phyloP scores from a whole-genome alignment of 1,140 invertebrate genomes.

The Aricia agestis region DNA sequence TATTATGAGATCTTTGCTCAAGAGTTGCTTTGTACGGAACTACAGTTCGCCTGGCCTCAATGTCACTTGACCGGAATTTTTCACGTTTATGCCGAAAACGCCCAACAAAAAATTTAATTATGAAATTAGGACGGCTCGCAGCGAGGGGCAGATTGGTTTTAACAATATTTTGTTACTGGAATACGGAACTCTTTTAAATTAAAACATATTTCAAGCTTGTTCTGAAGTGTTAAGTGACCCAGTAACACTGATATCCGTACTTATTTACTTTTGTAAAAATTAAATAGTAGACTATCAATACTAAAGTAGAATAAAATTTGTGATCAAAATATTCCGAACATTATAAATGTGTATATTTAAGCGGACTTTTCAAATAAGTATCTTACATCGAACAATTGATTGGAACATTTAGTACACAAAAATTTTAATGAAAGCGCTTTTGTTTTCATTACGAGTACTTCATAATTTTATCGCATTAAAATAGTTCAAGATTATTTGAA shows the following conservation, averaged over 20 bases:
- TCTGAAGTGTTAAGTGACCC: not conserved
- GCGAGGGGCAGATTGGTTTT: conserved; percentile 2
- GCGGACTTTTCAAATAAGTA: too few species aligned
- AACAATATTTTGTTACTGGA: not conserved
- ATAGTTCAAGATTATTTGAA: too few species aligned
- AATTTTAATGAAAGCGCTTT: too few species aligned
- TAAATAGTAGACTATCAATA: too few species aligned
- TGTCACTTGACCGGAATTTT: not conserved
- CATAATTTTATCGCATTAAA: too few species aligned
- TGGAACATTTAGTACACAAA: too few species aligned
- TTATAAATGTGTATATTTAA: too few species aligned
- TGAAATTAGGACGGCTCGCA: not conserved
- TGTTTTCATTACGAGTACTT: too few species aligned
- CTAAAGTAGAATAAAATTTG: too few species aligned
- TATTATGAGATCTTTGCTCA: too few species aligned
- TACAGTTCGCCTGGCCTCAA: not conserved
- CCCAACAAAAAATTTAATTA: not conserved
- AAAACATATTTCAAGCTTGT: not conserved
- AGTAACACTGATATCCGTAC: not conserved
- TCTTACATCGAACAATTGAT: too few species aligned
- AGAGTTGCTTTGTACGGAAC: not conserved
- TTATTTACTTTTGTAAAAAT: not conserved
- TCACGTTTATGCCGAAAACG: not conserved
- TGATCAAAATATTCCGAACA: too few species aligned
- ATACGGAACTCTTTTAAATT: not conserved